Percentiles rank a stretch among this genome's conserved stretches.
Conservation (phyloP, 92 coral and sea anemone genomes). For the Diadumene lineata region DNA sequence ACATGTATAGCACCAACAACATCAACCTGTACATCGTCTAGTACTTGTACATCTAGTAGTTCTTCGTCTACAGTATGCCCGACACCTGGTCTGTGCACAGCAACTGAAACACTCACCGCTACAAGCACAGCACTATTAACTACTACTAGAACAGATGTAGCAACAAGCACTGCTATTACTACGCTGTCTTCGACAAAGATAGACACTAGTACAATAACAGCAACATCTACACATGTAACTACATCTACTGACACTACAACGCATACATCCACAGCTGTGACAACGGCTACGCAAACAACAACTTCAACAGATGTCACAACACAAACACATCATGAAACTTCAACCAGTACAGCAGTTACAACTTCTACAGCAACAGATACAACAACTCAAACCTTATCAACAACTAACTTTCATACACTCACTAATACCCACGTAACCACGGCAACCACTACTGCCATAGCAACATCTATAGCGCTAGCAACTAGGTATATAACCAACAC, state of each 20-base stretch:
- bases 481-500: constrained; percentile 20
- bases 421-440: constrained; percentile 24
- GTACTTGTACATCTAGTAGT: background rate
- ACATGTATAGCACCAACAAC: constrained; percentile 54
- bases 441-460: constrained; percentile 26
- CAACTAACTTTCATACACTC: background rate
- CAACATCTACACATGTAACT: constrained; percentile 12
- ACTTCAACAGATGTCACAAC: constrained; percentile 23
- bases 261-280: constrained; percentile 1
- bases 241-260: constrained; percentile 28
- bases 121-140: constrained; percentile 33
- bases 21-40: constrained; percentile 9
- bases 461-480: constrained; percentile 9
- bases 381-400: constrained; percentile 2
- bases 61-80: constrained; percentile 8
- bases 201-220: constrained; percentile 1
- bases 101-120: constrained; percentile 24
- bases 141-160: constrained; percentile 31
- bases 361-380: constrained; percentile 15
- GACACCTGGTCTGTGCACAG: constrained; percentile 33
- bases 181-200: constrained; percentile 7
- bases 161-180: constrained; percentile 9
- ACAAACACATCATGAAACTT: constrained; percentile 18
- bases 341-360: constrained; percentile 18
- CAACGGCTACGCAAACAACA: constrained; percentile 8